phyloP scores from a whole-genome alignment of 2,113 vertebrate genomes.

The Zapornia atra region DNA sequence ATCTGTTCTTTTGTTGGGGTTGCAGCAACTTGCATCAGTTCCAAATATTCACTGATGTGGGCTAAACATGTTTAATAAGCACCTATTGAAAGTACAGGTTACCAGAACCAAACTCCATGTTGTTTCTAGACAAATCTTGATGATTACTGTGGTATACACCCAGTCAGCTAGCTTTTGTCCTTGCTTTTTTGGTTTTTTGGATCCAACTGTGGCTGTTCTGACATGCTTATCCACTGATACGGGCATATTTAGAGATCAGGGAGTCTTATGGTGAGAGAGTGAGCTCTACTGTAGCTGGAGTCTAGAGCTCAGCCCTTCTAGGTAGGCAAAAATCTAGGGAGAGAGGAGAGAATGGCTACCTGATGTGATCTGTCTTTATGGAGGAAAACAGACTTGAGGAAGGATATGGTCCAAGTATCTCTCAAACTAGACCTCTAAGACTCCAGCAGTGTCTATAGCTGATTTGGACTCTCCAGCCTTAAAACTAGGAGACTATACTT shows the following conservation, averaged over 20 bases:
- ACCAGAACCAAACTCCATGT: neutral
- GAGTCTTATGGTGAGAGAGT: neutral
- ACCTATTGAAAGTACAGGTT: neutral
- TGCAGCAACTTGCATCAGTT: conserved; percentile 45
- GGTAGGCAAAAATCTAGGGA: neutral
- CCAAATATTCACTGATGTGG: conserved; percentile 55
- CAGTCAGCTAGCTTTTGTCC: neutral
- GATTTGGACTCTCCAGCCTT: neutral
- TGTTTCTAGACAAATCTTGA: neutral
- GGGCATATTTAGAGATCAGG: neutral
- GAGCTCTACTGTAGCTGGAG: neutral
- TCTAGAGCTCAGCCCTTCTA: neutral
- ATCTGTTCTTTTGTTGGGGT: conserved; percentile 71
- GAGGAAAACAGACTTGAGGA: neutral
- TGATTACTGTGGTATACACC: neutral
- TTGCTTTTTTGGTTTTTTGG: neutral
- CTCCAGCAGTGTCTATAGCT: neutral
- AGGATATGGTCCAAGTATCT: neutral
- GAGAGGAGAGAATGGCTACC: neutral
- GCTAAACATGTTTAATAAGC: conserved; percentile 9
- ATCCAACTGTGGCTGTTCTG: neutral
- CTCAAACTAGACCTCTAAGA: neutral
- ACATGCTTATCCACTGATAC: neutral
- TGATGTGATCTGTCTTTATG: neutral
- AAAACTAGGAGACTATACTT: neutral